Percentiles rank a stretch among this genome's conserved stretches.
These are phyloP conservation scores for Ooceraea biroi DNA, from an alignment of 1,140 invertebrate genomes.

Conservation along the genomic window DNA sequence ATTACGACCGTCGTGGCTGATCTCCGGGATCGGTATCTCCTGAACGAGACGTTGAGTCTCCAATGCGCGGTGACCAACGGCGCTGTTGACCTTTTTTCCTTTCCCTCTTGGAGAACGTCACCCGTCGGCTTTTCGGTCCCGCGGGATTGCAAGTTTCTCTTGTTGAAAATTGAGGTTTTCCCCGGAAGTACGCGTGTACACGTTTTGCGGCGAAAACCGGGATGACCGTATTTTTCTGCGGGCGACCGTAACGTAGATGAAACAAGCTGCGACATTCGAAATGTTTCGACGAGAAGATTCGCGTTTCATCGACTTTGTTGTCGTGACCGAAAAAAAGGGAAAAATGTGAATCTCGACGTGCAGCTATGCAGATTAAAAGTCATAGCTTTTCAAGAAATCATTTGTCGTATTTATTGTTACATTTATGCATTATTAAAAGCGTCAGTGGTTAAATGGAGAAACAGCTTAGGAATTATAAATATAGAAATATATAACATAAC, in stretches of 20 bases:
- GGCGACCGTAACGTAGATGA: not conserved
- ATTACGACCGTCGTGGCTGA: conserved; percentile 68
- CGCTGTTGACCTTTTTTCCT: conserved; percentile 10
- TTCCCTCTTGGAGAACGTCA: conserved; percentile 1
- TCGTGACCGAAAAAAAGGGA: no score
- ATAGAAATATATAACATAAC: no score
- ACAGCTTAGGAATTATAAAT: no score
- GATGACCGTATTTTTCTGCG: conserved; percentile 35
- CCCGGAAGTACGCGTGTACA: not conserved
- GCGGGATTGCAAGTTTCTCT: conserved; percentile 21
- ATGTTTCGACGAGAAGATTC: not conserved
- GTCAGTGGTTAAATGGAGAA: no score
- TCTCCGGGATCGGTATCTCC: conserved; percentile 62
- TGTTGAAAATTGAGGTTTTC: conserved; percentile 45
- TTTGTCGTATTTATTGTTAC: no score
- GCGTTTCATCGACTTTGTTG: no score
- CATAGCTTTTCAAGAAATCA: no score
- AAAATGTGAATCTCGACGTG: no score
- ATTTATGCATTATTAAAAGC: no score
- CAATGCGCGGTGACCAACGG: conserved; percentile 35
- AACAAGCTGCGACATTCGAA: not conserved
- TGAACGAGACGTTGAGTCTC: conserved; percentile 25
- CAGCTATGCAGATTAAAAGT: no score
- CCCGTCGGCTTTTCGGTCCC: conserved; percentile 34
- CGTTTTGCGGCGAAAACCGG: conserved; percentile 3